Percentiles rank a stretch among this genome's conserved stretches.
Evolutionary conservation across 2,797 vertebrate genomes (phyloP).

Genomic region (Diglossa cyanea): DNA sequence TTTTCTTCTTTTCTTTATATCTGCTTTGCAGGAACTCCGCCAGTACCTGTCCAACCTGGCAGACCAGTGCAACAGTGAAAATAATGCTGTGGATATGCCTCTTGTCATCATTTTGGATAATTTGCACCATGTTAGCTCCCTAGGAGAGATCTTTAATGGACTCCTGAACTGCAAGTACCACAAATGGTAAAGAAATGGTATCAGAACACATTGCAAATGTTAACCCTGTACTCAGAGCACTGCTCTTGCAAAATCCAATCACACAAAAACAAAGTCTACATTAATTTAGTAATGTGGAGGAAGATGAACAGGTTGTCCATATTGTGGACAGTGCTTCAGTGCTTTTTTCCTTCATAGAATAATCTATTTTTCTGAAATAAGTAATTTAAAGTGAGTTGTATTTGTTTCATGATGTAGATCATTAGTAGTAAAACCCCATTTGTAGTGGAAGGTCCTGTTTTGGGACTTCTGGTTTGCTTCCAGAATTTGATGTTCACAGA

Average conservation of each 20-base stretch:
- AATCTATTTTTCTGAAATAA: background rate
- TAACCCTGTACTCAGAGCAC: background rate
- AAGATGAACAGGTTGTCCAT: background rate
- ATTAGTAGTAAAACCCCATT: background rate
- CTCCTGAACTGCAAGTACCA: constrained; percentile 94
- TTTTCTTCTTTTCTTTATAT: background rate
- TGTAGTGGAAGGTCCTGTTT: background rate
- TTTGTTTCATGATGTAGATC: background rate
- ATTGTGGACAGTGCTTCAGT: background rate
- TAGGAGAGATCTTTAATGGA: constrained; percentile 96
- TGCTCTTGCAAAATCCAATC: background rate
- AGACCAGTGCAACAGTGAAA: constrained; percentile 88
- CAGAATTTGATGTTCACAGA: background rate
- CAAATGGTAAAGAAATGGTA: constrained; percentile 80
- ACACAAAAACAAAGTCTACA: background rate
- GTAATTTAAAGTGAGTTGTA: background rate
- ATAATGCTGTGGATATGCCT: constrained; percentile 83
- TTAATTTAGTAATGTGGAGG: background rate
- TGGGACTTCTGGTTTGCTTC: background rate
- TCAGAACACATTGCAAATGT: background rate
- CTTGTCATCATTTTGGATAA: constrained; percentile 96
- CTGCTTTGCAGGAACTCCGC: constrained; percentile 83
- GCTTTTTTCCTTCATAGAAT: background rate
- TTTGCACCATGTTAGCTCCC: constrained; percentile 91
- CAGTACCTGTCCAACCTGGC: constrained; percentile 94